Evolutionary conservation across 2,888 invertebrate genomes (phyloP).

Genomic region (Chloroclysta siterata): DNA sequence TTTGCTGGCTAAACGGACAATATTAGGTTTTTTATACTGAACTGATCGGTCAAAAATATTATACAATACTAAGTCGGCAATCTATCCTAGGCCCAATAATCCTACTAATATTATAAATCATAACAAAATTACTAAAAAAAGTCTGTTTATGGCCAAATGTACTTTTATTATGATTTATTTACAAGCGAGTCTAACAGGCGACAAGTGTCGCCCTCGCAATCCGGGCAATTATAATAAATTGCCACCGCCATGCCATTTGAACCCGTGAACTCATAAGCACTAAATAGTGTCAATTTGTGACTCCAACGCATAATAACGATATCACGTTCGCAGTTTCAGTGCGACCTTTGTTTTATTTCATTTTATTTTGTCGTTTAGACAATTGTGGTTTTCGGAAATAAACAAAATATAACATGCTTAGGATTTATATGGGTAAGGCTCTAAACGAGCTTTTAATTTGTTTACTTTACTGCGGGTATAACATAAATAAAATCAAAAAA

Average conservation of each 20-base stretch:
- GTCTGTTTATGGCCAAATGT: conserved; percentile 32
- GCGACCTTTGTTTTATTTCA: conserved; percentile 19
- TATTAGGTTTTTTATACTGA: background rate
- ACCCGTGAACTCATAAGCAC: conserved; percentile 40
- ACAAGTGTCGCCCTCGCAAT: conserved; percentile 48
- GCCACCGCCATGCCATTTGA: conserved; percentile 38
- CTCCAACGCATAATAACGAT: conserved; percentile 33
- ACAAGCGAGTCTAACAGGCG: conserved; percentile 45
- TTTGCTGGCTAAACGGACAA: background rate
- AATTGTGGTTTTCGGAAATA: background rate
- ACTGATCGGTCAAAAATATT: background rate
- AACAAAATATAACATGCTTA: background rate
- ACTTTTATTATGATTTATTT: conserved; percentile 52
- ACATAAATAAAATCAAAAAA: no score
- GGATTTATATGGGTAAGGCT: background rate
- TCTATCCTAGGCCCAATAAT: no score
- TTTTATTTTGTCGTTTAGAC: background rate
- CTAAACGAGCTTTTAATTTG: background rate
- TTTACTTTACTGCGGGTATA: background rate
- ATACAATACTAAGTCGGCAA: no score
- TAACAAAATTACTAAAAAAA: conserved; percentile 1
- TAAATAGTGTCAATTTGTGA: conserved; percentile 44
- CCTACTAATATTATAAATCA: no score
- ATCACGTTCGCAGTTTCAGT: conserved; percentile 23
- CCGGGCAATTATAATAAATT: conserved; percentile 51